Percentiles rank a stretch among this genome's conserved stretches.
These are phyloP conservation scores for Dendrocincla fuliginosa DNA, from an alignment of 2,797 vertebrate species.

Conservation along the genomic window DNA sequence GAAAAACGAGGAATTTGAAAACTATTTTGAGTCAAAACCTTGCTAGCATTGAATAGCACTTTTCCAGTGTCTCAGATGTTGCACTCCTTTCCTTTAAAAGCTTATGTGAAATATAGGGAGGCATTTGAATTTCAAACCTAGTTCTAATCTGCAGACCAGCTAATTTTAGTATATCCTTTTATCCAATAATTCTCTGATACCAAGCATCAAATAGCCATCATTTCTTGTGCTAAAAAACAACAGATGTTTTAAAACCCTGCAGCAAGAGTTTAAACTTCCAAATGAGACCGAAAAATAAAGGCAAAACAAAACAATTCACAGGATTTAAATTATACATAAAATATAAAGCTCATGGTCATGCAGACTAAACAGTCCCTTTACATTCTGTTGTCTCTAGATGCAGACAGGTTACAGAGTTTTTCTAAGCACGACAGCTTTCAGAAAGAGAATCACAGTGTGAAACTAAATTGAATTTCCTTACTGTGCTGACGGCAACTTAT, in stretches of 20 bases:
- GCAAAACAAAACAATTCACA: not conserved
- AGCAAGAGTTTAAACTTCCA: conserved; percentile 11
- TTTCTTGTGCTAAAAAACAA: conserved; percentile 4
- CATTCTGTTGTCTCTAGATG: not conserved
- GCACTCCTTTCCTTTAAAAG: not conserved
- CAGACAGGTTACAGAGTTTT: not conserved
- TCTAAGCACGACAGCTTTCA: not conserved
- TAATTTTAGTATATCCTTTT: not conserved
- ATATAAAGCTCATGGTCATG: not conserved
- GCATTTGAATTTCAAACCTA: not conserved
- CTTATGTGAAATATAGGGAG: not conserved
- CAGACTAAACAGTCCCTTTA: not conserved
- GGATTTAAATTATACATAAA: not conserved
- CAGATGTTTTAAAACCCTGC: conserved; percentile 36
- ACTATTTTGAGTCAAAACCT: not conserved
- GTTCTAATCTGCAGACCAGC: not conserved
- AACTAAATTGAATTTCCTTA: not conserved
- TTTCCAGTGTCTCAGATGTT: not conserved
- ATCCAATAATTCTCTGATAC: not conserved
- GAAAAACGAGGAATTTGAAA: not conserved
- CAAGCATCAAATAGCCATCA: not conserved
- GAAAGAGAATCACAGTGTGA: not conserved
- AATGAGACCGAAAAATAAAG: conserved; percentile 40
- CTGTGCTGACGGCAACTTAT: not conserved
- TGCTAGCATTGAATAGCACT: not conserved